Evolutionary conservation across 2,113 vertebrate genomes (phyloP), one percentile per base, ranked within the genome.

Genomic region (Myrmecophaga tridactyla): DNA sequence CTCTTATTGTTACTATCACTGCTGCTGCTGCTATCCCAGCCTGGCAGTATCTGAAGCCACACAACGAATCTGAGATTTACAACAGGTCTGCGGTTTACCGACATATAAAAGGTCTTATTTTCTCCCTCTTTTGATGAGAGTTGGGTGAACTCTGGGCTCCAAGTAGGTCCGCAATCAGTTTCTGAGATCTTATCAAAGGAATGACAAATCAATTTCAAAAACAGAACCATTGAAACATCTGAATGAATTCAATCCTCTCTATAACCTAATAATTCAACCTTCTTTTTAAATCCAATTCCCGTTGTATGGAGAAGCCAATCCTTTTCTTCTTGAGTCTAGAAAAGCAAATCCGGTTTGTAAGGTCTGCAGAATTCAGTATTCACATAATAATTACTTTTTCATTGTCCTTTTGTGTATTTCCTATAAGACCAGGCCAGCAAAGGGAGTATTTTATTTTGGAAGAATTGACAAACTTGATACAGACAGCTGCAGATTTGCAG

Each of bases 201-300:
- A 85, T 65, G 78, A 88, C 60, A 89, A 94, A 87, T 94, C 92
- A 94, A 21, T 85, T 90, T 93, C 67, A 89, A 96, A 96, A 53
- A 73, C 12, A 73, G 85, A 81, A 34, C 34, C 75, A 87, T 2
- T 81, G 84, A 95, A 94, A 92, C 60, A 36, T 67, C 63, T 91
- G 89, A 90, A 48, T 72, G 89, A 65, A 92, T 53, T 88, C 85
- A 88, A 17, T 96, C 41, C 17, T 94, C 67, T 92, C 78, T 72
- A 13, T n/a, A 48, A 92, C 53, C 81, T 85, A 46, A 62, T 62
- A 85, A 95, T 92, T 88, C 48, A 81, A 90, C 81, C 82, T 94
- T 63, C 62, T 84, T 75, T 92, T 90, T 4, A 86, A 94, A 78
- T 82, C 46, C 46, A 69, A 90, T 48, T 17, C 31, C 25, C 36